Base-by-base conservation (phyloP, 2,888 invertebrate species). In the Troides aeacus region DNA sequence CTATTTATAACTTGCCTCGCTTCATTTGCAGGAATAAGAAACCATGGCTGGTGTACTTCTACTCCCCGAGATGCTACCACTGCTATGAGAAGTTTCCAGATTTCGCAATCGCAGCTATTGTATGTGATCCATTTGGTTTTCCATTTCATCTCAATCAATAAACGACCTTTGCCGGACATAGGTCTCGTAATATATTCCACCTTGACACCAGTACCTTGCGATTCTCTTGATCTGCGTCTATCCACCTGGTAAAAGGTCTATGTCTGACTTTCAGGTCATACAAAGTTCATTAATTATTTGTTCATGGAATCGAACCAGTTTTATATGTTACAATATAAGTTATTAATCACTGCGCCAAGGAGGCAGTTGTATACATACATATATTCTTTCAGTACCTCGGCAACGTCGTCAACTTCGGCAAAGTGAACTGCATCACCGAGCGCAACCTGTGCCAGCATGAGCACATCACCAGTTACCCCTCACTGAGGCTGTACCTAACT, bases 11-110 rank as follows among this genome's bases (percentile, higher is more conserved):
- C 23, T 23, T 10, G 5, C 15, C 23, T 23, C 1, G 1, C 65
- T 62, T 42, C 57, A 67, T 81, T 81, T 8, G 79, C 39, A 88
- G 89, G 63, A 78, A 74, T 24, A 81, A 78, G 69, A 88, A 86
- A 63, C 91, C 92, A 0, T 92, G 92, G 92, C 72, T 92, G 72
- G 84, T 92, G 36, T 92, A 91, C 74, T 92, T 89, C 79, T 90
- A 91, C 64, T 92, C 92, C 0, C 92, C 92, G 8, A 79, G 86
- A 17, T 92, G 92, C 74, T 86, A 86, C 69, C 81, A 82, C 21
- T 92, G 92, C 72, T 88, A 89, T 50, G 90, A 90, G 74, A 86
- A 85, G 85, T 92, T 84, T 72, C 78, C 91, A 0, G 90, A 91
- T 73, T 92, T 90, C 74, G 88, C 88, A 2, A 84, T 91, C n/a